phyloP scores from a whole-genome alignment of 2,113 vertebrate genomes.

The Clarias macrocephalus region DNA sequence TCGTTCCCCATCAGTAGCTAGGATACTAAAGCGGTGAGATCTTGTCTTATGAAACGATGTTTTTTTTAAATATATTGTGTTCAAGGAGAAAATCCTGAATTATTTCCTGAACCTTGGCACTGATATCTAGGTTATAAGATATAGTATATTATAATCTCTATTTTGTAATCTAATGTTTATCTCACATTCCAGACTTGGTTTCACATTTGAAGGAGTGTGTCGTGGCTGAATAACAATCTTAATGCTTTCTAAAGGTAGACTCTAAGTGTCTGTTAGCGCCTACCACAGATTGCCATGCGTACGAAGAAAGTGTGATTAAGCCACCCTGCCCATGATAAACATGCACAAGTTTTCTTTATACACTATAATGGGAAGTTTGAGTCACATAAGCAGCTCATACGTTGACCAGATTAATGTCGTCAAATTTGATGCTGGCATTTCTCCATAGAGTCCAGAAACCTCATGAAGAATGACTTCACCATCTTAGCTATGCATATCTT shows the following conservation, averaged over 20 bases:
- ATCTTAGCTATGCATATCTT: neutral
- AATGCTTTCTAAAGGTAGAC: conserved; percentile 10
- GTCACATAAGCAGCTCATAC: conserved; percentile 4
- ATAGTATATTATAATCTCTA: neutral
- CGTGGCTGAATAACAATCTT: too few species aligned
- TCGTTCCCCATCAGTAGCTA: neutral
- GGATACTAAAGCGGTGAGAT: neutral
- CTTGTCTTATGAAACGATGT: neutral
- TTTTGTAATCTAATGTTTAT: neutral
- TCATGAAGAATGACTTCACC: neutral
- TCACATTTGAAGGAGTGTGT: too few species aligned
- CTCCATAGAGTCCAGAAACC: neutral
- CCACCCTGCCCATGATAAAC: neutral
- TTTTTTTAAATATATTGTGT: too few species aligned
- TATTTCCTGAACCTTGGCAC: neutral
- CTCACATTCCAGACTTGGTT: too few species aligned
- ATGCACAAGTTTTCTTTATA: neutral
- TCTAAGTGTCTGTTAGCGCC: conserved; percentile 1
- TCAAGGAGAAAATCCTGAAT: too few species aligned
- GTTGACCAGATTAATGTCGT: neutral
- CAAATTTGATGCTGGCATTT: conserved; percentile 21
- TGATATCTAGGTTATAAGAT: neutral
- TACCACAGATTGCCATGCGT: conserved; percentile 45
- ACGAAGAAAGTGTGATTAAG: conserved; percentile 19
- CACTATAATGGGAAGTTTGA: neutral